Percentiles rank a stretch among this genome's conserved stretches.
Conservation (phyloP, 1,140 invertebrate genomes). For the Pissodes strobi region DNA sequence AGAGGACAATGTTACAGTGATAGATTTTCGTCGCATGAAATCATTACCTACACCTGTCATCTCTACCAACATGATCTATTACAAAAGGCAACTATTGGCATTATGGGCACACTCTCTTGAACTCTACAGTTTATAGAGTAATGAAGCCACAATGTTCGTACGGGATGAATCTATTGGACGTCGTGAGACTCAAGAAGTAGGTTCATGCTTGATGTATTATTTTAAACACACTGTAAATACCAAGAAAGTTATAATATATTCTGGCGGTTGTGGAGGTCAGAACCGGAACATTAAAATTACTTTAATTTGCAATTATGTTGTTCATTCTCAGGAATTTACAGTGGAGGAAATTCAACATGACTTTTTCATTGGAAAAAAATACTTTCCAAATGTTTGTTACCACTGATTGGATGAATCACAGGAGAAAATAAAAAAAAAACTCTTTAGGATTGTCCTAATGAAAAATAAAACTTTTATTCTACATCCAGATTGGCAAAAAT, state of each 20-base stretch:
- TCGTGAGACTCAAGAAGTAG: slow-evolving; percentile 34
- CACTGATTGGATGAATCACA: not conserved
- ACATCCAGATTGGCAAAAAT: not conserved
- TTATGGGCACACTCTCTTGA: slow-evolving; percentile 36
- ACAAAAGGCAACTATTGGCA: slow-evolving; percentile 38
- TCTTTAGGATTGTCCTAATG: not conserved
- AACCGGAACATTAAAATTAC: slow-evolving; percentile 36
- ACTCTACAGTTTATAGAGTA: slow-evolving; percentile 23
- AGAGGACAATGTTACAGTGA: too few species aligned
- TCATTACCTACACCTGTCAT: slow-evolving; percentile 34
- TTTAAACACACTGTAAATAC: not conserved
- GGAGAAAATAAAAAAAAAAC: not conserved
- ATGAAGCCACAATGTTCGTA: slow-evolving; percentile 29
- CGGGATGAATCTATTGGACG: slow-evolving; percentile 33
- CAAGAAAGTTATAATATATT: slow-evolving; percentile 36
- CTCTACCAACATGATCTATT: slow-evolving; percentile 27
- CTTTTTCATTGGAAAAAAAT: slow-evolving; percentile 29
- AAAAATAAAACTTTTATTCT: not conserved
- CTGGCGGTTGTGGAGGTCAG: too few species aligned
- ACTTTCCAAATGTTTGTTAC: slow-evolving; percentile 7
- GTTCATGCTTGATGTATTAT: slow-evolving; percentile 25
- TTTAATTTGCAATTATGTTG: slow-evolving; percentile 12
- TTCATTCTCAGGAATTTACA: too few species aligned
- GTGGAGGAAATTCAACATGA: too few species aligned
- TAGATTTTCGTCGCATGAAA: slow-evolving; percentile 34